Conservation (phyloP, 2,113 vertebrate species). For the Lichenostomus cassidix region DNA sequence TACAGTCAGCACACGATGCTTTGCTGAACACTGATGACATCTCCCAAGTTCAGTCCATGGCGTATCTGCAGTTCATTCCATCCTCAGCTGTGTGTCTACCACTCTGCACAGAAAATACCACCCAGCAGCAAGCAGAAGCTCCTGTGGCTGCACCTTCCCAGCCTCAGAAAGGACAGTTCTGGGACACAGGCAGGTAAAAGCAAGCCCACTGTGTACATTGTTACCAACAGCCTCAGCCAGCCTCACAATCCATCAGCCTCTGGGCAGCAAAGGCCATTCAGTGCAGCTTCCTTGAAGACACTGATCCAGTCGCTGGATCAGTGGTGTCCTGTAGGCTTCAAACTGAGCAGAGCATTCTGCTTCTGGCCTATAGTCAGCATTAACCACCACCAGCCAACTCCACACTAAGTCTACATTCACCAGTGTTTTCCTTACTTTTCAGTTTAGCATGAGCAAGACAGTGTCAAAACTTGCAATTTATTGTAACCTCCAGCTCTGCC, state of each 20-base stretch:
- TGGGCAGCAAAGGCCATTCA: neutral
- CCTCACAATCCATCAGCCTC: rapidly evolving
- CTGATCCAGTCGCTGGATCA: neutral
- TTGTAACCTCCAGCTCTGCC: neutral
- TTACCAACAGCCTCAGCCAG: neutral
- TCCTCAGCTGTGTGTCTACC: neutral
- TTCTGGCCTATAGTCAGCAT: too few species aligned
- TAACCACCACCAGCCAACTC: neutral
- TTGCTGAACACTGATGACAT: neutral
- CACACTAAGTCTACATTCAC: neutral
- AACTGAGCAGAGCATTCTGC: neutral
- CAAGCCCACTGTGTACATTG: rapidly evolving
- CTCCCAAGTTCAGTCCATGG: rapidly evolving
- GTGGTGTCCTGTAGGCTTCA: neutral
- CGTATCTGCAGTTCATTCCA: neutral
- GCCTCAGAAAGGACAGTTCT: neutral
- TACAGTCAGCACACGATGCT: neutral
- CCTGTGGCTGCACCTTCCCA: neutral
- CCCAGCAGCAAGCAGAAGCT: neutral
- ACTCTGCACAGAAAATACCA: neutral
- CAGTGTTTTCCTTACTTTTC: neutral
- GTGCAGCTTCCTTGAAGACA: neutral
- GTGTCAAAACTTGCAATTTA: neutral
- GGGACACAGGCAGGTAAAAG: neutral
- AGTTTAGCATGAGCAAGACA: rapidly evolving